phyloP scores from a whole-genome alignment of 2,113 vertebrate species.

The Suncus etruscus region DNA sequence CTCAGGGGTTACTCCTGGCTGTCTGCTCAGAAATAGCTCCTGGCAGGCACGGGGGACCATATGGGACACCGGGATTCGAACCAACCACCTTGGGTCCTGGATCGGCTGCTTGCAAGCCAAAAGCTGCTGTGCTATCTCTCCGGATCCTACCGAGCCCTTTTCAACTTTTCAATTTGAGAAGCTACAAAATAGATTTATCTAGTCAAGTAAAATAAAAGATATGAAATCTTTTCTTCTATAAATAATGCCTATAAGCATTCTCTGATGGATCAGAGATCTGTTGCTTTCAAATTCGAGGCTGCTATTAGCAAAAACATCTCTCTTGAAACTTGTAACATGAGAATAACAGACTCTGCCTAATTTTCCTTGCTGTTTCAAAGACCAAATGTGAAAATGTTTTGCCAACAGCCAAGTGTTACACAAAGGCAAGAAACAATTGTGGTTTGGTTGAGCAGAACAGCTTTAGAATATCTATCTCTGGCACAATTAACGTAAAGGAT shows the following conservation, averaged over 20 bases:
- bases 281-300: neutral
- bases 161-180: neutral
- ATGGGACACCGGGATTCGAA: too few relatives aligned
- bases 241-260: neutral
- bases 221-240: too few relatives aligned
- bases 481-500: neutral
- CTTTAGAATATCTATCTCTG: neutral
- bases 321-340: neutral
- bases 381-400: constrained; percentile 1
- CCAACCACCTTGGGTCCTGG: too few relatives aligned
- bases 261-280: neutral
- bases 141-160: too few relatives aligned
- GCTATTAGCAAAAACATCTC: neutral
- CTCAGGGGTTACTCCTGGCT: too few relatives aligned
- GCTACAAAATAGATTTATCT: rapidly evolving
- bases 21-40: too few relatives aligned
- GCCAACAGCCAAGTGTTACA: neutral
- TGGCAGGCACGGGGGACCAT: too few relatives aligned
- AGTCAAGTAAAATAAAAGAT: neutral
- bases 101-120: too few relatives aligned
- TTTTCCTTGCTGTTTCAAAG: neutral
- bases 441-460: neutral
- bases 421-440: constrained; percentile 26
- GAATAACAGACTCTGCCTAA: neutral
- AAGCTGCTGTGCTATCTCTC: too few relatives aligned